Evolutionary conservation across 2,113 vertebrate species (phyloP).

Genomic region (Motacilla alba): DNA sequence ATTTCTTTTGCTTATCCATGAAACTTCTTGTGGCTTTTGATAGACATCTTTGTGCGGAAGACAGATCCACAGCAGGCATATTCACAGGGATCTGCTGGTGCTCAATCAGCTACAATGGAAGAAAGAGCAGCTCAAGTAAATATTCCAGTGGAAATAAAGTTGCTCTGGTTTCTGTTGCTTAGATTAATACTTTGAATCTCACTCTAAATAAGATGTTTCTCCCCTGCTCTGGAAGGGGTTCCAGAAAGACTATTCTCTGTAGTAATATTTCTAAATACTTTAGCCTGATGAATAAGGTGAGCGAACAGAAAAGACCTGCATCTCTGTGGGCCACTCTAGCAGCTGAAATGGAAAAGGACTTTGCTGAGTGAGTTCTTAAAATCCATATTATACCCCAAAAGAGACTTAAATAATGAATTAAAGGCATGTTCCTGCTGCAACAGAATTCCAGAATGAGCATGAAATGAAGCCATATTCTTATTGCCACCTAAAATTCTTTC

Average conservation of each 20-base stretch:
- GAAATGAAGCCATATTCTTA: neutral
- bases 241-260: neutral
- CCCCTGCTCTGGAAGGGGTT: neutral
- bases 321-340: neutral
- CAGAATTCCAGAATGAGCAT: neutral
- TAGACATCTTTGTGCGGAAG: neutral
- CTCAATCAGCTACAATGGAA: neutral
- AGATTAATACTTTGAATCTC: neutral
- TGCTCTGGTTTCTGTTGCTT: neutral
- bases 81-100: neutral
- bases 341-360: neutral
- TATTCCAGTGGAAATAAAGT: neutral
- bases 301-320: neutral
- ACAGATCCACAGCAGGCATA: neutral
- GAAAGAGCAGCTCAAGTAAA: neutral
- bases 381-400: neutral
- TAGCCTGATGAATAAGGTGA: neutral
- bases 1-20: neutral
- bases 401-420: neutral
- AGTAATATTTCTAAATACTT: neutral
- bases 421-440: accelerated
- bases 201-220: neutral
- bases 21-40: neutral
- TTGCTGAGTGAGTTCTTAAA: neutral
- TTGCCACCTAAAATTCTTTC: neutral